Evolutionary conservation across 2,888 invertebrate genomes (phyloP).

Genomic region (Cryptocephalus moraei): DNA sequence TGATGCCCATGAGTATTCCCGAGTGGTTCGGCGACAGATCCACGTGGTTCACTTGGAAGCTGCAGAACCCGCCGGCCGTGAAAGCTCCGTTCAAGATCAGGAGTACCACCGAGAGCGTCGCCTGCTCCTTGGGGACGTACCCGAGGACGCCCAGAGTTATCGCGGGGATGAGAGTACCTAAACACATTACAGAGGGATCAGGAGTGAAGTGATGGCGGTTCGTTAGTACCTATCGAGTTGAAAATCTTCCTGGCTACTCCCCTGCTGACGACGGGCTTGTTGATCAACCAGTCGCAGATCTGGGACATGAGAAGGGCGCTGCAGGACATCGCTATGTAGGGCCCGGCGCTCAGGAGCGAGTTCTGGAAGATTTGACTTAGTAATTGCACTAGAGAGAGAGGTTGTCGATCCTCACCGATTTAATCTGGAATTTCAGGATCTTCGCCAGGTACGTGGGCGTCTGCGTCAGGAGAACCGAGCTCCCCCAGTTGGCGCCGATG

Average conservation of each 20-base stretch:
- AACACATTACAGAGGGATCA: slow-evolving; percentile 25
- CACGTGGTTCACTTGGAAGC: slow-evolving; percentile 69
- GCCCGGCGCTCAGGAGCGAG: slow-evolving; percentile 57
- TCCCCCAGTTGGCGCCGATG: slow-evolving; percentile 69
- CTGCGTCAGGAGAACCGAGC: slow-evolving; percentile 73
- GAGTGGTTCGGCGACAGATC: slow-evolving; percentile 79
- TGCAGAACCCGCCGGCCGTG: slow-evolving; percentile 64
- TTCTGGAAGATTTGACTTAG: slow-evolving; percentile 40
- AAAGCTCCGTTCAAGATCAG: slow-evolving; percentile 63
- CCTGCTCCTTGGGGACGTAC: slow-evolving; percentile 43
- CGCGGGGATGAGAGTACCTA: slow-evolving; percentile 46
- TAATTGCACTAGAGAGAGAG: too few species aligned
- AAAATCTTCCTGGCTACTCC: slow-evolving; percentile 45
- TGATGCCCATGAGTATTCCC: slow-evolving; percentile 75
- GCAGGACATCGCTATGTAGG: slow-evolving; percentile 64
- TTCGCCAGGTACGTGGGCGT: slow-evolving; percentile 71
- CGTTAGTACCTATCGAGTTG: slow-evolving; percentile 40
- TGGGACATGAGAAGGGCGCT: slow-evolving; percentile 60
- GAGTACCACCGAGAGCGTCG: slow-evolving; percentile 50
- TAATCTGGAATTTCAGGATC: slow-evolving; percentile 60
- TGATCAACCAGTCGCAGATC: slow-evolving; percentile 51
- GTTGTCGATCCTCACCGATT: slow-evolving; percentile 41
- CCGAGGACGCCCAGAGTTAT: slow-evolving; percentile 53
- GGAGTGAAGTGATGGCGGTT: too few species aligned
- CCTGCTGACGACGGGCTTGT: slow-evolving; percentile 25